A percentile compares a stretch with the other conserved stretches of the same genome.
Conservation (phyloP, 2,113 vertebrate species). For the Oryzias curvinotus region DNA sequence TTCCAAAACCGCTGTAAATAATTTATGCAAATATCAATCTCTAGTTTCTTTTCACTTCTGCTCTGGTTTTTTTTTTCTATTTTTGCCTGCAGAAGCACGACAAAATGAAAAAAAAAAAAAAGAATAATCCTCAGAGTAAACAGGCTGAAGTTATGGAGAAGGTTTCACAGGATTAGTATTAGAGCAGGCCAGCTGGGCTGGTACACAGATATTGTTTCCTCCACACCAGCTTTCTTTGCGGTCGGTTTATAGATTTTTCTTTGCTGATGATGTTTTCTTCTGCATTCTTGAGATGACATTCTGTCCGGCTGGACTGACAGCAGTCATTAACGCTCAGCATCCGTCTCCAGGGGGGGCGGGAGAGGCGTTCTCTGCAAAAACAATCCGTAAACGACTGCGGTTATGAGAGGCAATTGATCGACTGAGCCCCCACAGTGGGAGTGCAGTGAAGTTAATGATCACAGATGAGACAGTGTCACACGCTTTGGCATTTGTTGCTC, state of each 20-base stretch:
- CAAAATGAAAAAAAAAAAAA: neutral
- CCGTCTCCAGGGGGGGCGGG: constrained; percentile 28
- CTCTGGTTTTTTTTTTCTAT: neutral
- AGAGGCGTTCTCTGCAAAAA: constrained; percentile 25
- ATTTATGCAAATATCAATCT: neutral
- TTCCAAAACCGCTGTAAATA: constrained; percentile 1
- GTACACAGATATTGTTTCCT: too few species aligned
- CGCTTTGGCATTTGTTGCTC: constrained; percentile 17
- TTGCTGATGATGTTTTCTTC: neutral
- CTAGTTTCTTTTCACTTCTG: neutral
- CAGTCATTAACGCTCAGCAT: constrained; percentile 37
- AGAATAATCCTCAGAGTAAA: too few species aligned
- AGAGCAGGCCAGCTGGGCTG: too few species aligned
- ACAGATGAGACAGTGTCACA: constrained; percentile 24
- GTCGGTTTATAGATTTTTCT: constrained; percentile 1
- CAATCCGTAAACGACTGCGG: constrained; percentile 41
- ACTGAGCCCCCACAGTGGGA: constrained; percentile 18
- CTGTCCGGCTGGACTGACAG: constrained; percentile 24
- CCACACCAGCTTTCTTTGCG: neutral
- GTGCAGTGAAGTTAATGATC: constrained; percentile 36
- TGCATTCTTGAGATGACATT: constrained; percentile 12
- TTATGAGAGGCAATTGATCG: constrained; percentile 48
- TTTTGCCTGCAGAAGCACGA: neutral
- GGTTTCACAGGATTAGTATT: too few species aligned
- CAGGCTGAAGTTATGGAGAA: too few species aligned